Base-by-base conservation (phyloP, 2,888 invertebrate species). In the Campoplex capitator region DNA sequence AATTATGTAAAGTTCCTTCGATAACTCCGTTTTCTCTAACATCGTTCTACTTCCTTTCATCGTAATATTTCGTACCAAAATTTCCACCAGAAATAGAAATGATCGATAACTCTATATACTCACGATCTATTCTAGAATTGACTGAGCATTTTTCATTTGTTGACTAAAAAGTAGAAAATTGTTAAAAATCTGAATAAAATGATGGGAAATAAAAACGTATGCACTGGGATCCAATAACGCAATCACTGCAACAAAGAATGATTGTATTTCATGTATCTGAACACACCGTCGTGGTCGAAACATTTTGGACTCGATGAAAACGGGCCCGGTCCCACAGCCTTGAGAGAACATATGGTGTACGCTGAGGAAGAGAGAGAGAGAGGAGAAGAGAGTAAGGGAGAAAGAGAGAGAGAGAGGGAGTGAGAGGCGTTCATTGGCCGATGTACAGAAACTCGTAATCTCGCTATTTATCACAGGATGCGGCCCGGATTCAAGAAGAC, bases 391-490 rank as follows among this genome's bases (percentile, higher is more conserved):
- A 70, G 28, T 0, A 23, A 23, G 23, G 45, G 80, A 80, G 71
- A 73, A 35, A 51, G 62, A 58, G 45, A 79, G 58, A 71, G 82
- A 75, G 68, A 68, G 82, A 82, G 56, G 68, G 82, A 82, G 48
- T 48, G 89, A 88, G 90, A 89, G 90, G 89, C 90, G 91, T 89
- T 91, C 91, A 91, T 91, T 91, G 92, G 90, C 89, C 90, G 90
- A 88, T 90, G 82, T 83, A 90, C 92, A 89, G 88, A 91, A 90
- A 91, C 91, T 91, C 91, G 91, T 93, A 93, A 93, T 93, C 93
- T 93, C 83, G 91, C 92, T 92, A 93, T 93, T 93, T 93, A 93
- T 93, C 93, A 93, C 93, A 92, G 92, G 93, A 93, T 92, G 92
- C 91, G 88, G 89, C 84, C 85, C 84, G 87, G 80, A 77, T 89